Percentiles rank a stretch among this genome's conserved stretches.
These are phyloP conservation scores for Drosophila meridionalis DNA, from an alignment of 2,888 invertebrate genomes.

Conservation along the genomic window DNA sequence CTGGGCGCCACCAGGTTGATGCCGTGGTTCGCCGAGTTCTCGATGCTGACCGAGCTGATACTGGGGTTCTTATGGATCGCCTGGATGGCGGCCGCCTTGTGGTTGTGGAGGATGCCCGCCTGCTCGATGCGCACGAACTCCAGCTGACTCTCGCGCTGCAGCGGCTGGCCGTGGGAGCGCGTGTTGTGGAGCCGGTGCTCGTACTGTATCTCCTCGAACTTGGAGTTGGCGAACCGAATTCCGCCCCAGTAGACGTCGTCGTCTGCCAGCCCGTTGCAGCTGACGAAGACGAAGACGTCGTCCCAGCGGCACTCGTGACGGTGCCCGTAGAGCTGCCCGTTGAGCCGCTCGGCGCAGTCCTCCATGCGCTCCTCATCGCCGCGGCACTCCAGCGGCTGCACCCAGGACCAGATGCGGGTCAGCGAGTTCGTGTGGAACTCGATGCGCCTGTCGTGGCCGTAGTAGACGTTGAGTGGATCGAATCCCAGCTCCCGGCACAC, in stretches of 20 bases:
- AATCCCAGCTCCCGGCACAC: conserved; percentile 97
- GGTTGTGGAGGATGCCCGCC: conserved; percentile 97
- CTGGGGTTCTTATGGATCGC: conserved; percentile 94
- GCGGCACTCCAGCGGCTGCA: conserved; percentile 94
- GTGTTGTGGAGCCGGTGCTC: conserved; percentile 92
- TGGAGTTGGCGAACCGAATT: conserved; percentile 94
- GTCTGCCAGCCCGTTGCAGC: conserved; percentile 90
- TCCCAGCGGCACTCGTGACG: conserved; percentile 95
- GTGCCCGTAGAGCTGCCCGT: conserved; percentile 95
- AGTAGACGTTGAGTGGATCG: conserved; percentile 94
- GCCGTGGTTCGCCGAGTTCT: conserved; percentile 94
- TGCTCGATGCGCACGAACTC: conserved; percentile 93
- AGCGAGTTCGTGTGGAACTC: conserved; percentile 96
- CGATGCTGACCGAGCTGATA: conserved; percentile 92
- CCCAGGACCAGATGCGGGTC: conserved; percentile 96
- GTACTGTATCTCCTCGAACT: conserved; percentile 94
- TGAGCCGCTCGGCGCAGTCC: conserved; percentile 94
- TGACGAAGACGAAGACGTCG: conserved; percentile 95
- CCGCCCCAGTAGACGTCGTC: conserved; percentile 96
- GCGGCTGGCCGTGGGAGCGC: conserved; percentile 90
- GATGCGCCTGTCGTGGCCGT: conserved; percentile 93
- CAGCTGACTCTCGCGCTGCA: conserved; percentile 90
- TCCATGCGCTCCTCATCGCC: conserved; percentile 91
- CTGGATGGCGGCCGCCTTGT: conserved; percentile 96
- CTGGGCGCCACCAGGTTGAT: conserved; percentile 96